Evolutionary conservation across 2,888 invertebrate species (phyloP).

Genomic region (Hirudinaria manillensis): DNA sequence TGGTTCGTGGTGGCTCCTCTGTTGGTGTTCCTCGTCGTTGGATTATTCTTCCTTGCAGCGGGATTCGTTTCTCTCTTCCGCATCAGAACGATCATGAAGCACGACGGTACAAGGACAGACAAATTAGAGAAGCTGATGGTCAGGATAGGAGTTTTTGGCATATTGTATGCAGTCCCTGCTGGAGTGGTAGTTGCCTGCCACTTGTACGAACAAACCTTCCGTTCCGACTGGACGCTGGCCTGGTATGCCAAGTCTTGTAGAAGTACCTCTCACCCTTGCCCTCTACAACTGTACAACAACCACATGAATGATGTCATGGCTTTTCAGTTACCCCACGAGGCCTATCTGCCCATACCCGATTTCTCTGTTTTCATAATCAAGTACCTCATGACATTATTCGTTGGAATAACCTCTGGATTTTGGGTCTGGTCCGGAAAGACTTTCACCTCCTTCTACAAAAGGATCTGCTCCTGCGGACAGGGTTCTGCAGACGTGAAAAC

Average conservation of each 20-base stretch:
- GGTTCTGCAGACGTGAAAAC: background rate
- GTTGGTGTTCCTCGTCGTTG: constrained; percentile 80
- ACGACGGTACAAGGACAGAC: constrained; percentile 65
- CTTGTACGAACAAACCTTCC: constrained; percentile 84
- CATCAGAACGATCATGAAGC: constrained; percentile 90
- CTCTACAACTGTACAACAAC: constrained; percentile 19
- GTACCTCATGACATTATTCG: constrained; percentile 90
- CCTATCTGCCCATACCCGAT: constrained; percentile 57
- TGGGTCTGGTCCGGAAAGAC: constrained; percentile 98
- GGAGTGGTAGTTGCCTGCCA: constrained; percentile 85
- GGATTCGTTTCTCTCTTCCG: constrained; percentile 92
- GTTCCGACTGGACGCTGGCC: constrained; percentile 83
- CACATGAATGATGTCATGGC: background rate
- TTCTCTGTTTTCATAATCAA: constrained; percentile 93
- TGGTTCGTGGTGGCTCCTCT: constrained; percentile 87
- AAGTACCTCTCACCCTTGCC: constrained; percentile 25
- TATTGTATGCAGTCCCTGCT: constrained; percentile 89
- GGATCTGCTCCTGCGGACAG: constrained; percentile 27
- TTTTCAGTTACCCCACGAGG: background rate
- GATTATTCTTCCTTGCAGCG: constrained; percentile 82
- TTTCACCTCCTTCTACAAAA: constrained; percentile 63
- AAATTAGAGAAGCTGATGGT: constrained; percentile 91
- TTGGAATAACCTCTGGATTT: constrained; percentile 90
- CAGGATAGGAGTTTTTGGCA: constrained; percentile 84
- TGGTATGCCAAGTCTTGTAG: constrained; percentile 45